Conservation (phyloP, 1,140 invertebrate species). For the Anagrus nilaparvatae region DNA sequence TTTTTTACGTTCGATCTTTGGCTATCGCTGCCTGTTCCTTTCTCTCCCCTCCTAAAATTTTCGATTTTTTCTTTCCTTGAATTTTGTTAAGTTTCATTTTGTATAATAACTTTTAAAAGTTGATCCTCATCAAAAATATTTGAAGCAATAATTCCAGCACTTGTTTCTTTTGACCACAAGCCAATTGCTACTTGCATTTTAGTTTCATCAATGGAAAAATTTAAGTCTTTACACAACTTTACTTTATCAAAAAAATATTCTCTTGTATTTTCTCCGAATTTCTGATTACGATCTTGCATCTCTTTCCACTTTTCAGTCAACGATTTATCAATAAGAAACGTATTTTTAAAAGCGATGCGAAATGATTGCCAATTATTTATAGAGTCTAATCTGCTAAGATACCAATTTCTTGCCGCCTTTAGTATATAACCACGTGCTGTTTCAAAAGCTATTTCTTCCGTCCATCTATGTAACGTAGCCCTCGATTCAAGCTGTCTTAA, state of each 20-base stretch:
- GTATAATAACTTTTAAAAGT: not conserved
- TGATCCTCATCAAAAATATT: not conserved
- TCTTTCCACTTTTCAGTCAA: constrained; percentile 10
- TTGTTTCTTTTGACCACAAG: constrained; percentile 9
- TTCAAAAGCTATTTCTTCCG: constrained; percentile 9
- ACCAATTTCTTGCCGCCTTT: constrained; percentile 14
- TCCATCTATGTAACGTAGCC: constrained; percentile 7
- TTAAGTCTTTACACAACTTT: constrained; percentile 7
- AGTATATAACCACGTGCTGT: constrained; percentile 10
- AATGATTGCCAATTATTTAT: constrained; percentile 12
- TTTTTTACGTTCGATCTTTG: not conserved
- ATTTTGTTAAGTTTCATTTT: not conserved
- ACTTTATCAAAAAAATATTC: constrained; percentile 15
- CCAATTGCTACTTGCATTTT: constrained; percentile 12
- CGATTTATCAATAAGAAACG: constrained; percentile 6
- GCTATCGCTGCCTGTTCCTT: not conserved
- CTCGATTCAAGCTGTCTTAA: constrained; percentile 14
- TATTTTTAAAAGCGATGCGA: constrained; percentile 2
- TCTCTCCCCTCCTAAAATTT: not conserved
- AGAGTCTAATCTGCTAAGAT: constrained; percentile 2
- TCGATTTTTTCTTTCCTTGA: not conserved
- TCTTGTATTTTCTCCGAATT: not conserved
- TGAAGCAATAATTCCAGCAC: not conserved
- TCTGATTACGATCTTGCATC: constrained; percentile 6
- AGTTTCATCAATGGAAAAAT: constrained; percentile 5